Conservation (phyloP, 2,888 invertebrate species). For the Microplitis manilae region DNA sequence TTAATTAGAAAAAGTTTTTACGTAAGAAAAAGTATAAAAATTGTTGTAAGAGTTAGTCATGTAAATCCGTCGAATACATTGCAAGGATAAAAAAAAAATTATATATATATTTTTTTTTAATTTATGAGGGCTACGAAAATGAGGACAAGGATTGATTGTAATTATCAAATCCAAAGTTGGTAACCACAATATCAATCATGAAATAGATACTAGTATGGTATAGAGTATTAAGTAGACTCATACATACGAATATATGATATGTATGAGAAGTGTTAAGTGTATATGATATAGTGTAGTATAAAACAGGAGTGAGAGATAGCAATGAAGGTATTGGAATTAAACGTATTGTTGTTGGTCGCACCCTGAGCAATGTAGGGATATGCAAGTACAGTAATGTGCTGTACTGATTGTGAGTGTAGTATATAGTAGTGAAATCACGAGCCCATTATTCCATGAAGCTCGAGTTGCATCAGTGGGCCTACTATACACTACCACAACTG, state of each 20-base stretch:
- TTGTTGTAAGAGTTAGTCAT: too few relatives aligned
- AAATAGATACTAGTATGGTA: neutral
- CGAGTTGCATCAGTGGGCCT: constrained; percentile 21
- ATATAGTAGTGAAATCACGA: constrained; percentile 29
- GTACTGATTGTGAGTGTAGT: neutral
- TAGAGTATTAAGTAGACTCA: neutral
- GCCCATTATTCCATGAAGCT: constrained; percentile 32
- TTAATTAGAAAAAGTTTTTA: too few relatives aligned
- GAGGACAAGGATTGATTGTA: neutral
- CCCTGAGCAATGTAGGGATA: neutral
- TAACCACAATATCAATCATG: neutral
- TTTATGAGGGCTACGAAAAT: neutral
- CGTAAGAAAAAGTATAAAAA: too few relatives aligned
- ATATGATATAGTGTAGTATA: too few relatives aligned
- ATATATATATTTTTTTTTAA: neutral
- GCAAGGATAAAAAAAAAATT: neutral
- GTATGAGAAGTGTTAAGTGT: neutral
- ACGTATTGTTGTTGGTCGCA: constrained; percentile 20
- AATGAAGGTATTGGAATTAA: neutral
- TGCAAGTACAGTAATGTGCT: neutral
- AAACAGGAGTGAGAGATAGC: neutral
- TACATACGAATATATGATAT: too few relatives aligned
- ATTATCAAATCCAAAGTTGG: neutral
- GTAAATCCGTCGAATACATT: neutral
- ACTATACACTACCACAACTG: neutral